A percentile compares a stretch with the other conserved stretches of the same genome.
Conservation (phyloP, 2,113 vertebrate genomes). For the Ictalurus furcatus region DNA sequence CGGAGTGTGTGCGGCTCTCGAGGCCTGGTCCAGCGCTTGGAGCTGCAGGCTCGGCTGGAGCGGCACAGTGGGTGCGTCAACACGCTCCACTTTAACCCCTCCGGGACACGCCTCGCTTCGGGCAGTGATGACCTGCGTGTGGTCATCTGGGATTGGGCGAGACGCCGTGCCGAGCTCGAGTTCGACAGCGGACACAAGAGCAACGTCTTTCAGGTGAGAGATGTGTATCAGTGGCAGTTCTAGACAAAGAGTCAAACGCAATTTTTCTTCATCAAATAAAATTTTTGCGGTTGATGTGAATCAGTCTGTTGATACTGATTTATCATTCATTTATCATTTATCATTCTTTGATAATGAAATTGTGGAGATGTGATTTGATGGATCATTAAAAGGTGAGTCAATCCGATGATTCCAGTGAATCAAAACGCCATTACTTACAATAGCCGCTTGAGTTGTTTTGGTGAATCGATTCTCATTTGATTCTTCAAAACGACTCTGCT, state of each 20-base stretch:
- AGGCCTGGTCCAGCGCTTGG: conserved; percentile 87
- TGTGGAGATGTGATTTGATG: background rate
- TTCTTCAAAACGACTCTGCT: background rate
- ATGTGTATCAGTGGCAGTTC: background rate
- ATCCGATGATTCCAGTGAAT: background rate
- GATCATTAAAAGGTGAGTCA: background rate
- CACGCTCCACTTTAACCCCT: conserved; percentile 95
- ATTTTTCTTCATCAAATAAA: background rate
- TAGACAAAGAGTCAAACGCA: background rate
- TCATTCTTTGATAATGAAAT: too few relatives aligned
- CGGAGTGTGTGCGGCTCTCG: conserved; percentile 85
- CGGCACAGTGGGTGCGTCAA: conserved; percentile 93
- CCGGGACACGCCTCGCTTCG: conserved; percentile 89
- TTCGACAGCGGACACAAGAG: conserved; percentile 97
- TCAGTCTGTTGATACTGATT: background rate
- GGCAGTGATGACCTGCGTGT: conserved; percentile 94
- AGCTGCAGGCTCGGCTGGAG: conserved; percentile 88
- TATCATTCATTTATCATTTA: too few relatives aligned
- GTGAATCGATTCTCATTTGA: background rate
- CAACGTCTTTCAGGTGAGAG: conserved; percentile 93
- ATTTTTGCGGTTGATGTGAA: background rate
- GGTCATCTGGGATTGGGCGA: conserved; percentile 94
- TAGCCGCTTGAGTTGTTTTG: background rate
- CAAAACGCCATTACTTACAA: background rate
- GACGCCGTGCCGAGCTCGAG: conserved; percentile 82